Evolutionary conservation across 2,113 vertebrate species (phyloP).

Genomic region (Hyperopisus bebe): DNA sequence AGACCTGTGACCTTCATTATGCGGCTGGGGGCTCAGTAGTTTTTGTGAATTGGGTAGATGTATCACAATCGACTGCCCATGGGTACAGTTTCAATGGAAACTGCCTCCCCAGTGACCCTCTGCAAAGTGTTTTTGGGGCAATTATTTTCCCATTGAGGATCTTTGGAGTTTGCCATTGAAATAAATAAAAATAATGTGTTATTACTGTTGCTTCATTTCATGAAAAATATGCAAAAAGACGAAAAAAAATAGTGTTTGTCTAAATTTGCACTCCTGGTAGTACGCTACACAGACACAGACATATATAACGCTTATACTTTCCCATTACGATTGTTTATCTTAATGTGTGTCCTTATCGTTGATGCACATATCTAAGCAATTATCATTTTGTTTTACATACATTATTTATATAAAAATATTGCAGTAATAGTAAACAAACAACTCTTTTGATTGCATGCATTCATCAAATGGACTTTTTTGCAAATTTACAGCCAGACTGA

Average conservation of each 20-base stretch:
- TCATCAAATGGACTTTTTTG: slow-evolving; percentile 2
- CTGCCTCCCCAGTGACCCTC: not conserved
- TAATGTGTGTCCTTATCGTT: not conserved
- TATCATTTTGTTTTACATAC: not conserved
- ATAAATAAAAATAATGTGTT: not conserved
- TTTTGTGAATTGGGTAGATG: not conserved
- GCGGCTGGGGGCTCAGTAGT: not conserved
- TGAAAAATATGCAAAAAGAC: not conserved
- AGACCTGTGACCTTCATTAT: not conserved
- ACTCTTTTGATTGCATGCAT: not conserved
- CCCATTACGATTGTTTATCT: not conserved
- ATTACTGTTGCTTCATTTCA: not conserved
- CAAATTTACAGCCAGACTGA: not conserved
- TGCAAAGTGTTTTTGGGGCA: not conserved
- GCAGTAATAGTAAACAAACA: not conserved
- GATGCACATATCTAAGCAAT: not conserved
- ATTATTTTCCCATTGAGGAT: not conserved
- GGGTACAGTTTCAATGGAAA: not conserved
- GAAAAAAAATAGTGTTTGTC: not conserved
- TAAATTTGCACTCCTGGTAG: not conserved
- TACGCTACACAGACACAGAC: not conserved
- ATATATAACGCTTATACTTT: not conserved
- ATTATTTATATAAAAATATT: slow-evolving; percentile 6
- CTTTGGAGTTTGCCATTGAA: not conserved
- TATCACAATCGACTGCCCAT: not conserved